phyloP scores from a whole-genome alignment of 2,888 invertebrate species.

The Drosophila basisetae region DNA sequence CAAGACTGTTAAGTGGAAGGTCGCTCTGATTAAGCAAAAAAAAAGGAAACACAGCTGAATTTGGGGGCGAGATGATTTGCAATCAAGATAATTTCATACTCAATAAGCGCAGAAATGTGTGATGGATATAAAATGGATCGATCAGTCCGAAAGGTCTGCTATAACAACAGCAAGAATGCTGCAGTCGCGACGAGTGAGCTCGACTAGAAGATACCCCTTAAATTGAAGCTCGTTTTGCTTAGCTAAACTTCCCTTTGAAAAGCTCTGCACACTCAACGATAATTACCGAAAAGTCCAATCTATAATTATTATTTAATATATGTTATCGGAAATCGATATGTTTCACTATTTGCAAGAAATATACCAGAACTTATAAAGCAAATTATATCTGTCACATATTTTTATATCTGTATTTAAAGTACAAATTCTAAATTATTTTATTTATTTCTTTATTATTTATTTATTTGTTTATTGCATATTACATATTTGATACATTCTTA shows the following conservation, averaged over 20 bases:
- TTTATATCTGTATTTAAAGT: not conserved
- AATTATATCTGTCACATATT: not conserved
- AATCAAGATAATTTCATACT: slow-evolving; percentile 18
- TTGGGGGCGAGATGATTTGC: slow-evolving; percentile 25
- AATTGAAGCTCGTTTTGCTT: not conserved
- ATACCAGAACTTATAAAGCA: not conserved
- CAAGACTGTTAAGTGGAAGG: slow-evolving; percentile 29
- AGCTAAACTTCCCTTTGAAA: not conserved
- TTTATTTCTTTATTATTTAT: not conserved
- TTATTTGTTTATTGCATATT: not conserved
- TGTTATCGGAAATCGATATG: not conserved
- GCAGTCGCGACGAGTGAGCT: not conserved
- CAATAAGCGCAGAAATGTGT: not conserved
- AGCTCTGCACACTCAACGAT: not conserved
- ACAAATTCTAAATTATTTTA: not conserved
- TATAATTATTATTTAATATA: not conserved
- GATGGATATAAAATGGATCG: not conserved
- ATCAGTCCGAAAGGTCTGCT: not conserved
- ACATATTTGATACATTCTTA: no score
- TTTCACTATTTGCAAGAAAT: not conserved
- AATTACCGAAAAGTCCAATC: not conserved
- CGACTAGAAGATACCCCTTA: not conserved
- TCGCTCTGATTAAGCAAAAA: slow-evolving; percentile 55
- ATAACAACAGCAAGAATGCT: not conserved
- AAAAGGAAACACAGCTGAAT: slow-evolving; percentile 12